Conservation (phyloP, 2,113 vertebrate species). For the Dromiciops gliroides region DNA sequence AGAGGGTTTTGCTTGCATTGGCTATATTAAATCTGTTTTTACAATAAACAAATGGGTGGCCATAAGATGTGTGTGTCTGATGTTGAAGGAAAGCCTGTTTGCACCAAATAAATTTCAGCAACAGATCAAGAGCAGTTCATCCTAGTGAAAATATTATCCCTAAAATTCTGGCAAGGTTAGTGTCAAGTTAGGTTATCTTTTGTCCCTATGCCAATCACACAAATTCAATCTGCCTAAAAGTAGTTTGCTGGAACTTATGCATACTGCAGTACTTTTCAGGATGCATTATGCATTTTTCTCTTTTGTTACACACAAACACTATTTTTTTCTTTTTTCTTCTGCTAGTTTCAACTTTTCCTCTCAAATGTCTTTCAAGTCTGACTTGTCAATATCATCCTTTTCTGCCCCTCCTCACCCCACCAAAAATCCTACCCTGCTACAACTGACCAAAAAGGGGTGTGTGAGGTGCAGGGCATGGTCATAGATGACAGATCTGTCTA, state of each 20-base stretch:
- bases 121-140: slow-evolving; percentile 84
- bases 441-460: slow-evolving; percentile 20
- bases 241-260: slow-evolving; percentile 60
- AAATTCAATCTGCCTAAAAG: slow-evolving; percentile 58
- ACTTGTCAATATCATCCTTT: neutral
- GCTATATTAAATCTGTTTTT: slow-evolving; percentile 75
- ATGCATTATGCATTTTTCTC: slow-evolving; percentile 38
- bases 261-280: slow-evolving; percentile 48
- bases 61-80: slow-evolving; percentile 73
- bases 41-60: slow-evolving; percentile 74
- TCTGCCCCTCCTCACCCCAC: neutral
- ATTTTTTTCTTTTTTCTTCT: slow-evolving; percentile 15
- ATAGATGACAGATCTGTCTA: slow-evolving; percentile 4
- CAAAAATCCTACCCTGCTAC: neutral
- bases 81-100: slow-evolving; percentile 82
- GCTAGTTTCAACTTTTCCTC: neutral
- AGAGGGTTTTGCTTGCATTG: slow-evolving; percentile 77
- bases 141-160: slow-evolving; percentile 75
- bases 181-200: slow-evolving; percentile 77
- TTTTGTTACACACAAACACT: slow-evolving; percentile 23
- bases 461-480: slow-evolving; percentile 27
- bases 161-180: slow-evolving; percentile 71
- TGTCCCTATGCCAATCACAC: slow-evolving; percentile 36
- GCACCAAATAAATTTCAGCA: slow-evolving; percentile 80
- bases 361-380: neutral